phyloP scores from a whole-genome alignment of 2,888 invertebrate genomes.

The Gymnocheta viridis region DNA sequence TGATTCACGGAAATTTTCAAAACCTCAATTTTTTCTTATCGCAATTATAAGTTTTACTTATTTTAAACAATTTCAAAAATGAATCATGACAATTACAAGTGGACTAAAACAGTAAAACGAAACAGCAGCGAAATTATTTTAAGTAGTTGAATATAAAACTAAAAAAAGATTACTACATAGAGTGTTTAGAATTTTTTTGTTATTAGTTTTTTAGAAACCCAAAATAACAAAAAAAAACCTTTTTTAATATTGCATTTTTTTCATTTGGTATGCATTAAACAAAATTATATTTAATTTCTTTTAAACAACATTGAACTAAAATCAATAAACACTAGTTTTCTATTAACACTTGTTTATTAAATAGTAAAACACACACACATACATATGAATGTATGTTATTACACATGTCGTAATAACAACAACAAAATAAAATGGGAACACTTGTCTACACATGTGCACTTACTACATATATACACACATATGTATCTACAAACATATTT shows the following conservation, averaged over 20 bases:
- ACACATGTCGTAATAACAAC: background rate
- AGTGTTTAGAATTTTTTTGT: background rate
- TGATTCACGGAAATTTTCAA: slow-evolving; percentile 50
- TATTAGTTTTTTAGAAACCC: slow-evolving; percentile 9
- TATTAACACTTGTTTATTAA: slow-evolving; percentile 67
- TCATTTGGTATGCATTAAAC: slow-evolving; percentile 9
- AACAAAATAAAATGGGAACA: slow-evolving; percentile 59
- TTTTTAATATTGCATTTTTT: background rate
- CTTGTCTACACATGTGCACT: slow-evolving; percentile 57
- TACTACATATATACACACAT: background rate
- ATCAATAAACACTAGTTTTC: slow-evolving; percentile 66
- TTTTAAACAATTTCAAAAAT: slow-evolving; percentile 25
- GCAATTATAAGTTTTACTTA: slow-evolving; percentile 27
- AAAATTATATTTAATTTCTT: slow-evolving; percentile 44
- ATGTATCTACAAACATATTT: slow-evolving; percentile 5
- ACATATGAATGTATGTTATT: background rate
- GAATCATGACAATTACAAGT: slow-evolving; percentile 15
- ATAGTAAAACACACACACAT: slow-evolving; percentile 32
- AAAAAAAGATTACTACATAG: slow-evolving; percentile 1
- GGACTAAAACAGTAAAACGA: slow-evolving; percentile 22
- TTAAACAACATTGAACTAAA: slow-evolving; percentile 63
- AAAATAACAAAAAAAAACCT: background rate
- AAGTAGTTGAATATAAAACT: slow-evolving; percentile 7
- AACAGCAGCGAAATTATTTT: slow-evolving; percentile 12
- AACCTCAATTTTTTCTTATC: slow-evolving; percentile 59